Base-by-base conservation (phyloP, 1,140 invertebrate genomes). In the Oedothorax gibbosus region DNA sequence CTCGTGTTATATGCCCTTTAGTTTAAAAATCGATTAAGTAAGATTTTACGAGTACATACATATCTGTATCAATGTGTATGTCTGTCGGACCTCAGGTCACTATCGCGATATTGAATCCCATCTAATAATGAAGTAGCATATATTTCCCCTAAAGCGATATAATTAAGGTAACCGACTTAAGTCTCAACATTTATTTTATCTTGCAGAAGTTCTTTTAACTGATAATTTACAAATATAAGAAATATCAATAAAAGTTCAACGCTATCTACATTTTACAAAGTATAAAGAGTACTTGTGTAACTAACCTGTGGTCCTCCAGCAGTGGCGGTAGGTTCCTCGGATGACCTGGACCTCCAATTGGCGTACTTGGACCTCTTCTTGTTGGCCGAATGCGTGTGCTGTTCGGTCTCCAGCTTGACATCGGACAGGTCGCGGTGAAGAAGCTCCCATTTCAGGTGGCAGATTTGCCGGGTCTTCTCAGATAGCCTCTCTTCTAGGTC, bases 401-500 rank as follows among this genome's bases (percentile, higher is more conserved):
- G 54, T 53, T 86, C 85, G 6, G 85, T 86, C 20, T 86, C 64
- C 56, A 69, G n/a, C 49, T 79, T 78, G 12, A 82, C 64, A 8
- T 54, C 76, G n/a, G 85, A 81, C 6, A 86, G 53, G n/a, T 86
- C 86, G 9, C 86, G 64, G 56, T 84, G 80, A 18, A 86, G 20
- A n/a, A 86, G 51, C 20, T 86, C 86, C 86, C 86, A 86, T 15
- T 71, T 64, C 53, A 86, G 49, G 12, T 85, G 86, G 20, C 86
- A 72, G 21, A 86, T 75, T 21, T 86, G 86, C 0, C 60, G 62
- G 0, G 65, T 80, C 49, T 78, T 83, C 18, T 20, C 15, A 8
- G 65, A 20, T 18, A 86, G 60, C 7, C 51, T 72, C 11, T 73
- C 20, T 10, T 86, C 73, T 9, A 86, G 18, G 14, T 86, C 68